Percentiles rank a stretch among this genome's conserved stretches.
Evolutionary conservation across 2,888 invertebrate genomes (phyloP).

Genomic region (Prosapia bicincta): DNA sequence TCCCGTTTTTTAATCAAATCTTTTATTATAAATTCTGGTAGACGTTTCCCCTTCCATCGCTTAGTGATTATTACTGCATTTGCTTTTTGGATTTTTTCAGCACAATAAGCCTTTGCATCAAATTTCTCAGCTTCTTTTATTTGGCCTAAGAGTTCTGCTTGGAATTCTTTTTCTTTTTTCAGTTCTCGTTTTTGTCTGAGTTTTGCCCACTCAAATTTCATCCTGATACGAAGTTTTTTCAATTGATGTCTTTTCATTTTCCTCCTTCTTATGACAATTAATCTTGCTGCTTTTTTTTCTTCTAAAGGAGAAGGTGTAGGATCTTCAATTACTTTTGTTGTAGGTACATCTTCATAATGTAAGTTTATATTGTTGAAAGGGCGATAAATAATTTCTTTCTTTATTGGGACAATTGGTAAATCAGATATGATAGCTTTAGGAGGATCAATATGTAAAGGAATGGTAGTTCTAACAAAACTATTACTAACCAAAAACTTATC

Average conservation of each 20-base stretch:
- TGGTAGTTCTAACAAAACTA: neutral
- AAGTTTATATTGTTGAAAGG: neutral
- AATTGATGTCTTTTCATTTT: constrained; percentile 89
- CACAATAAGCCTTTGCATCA: constrained; percentile 69
- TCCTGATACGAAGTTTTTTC: constrained; percentile 71
- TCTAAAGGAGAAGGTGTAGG: constrained; percentile 43
- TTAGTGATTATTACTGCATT: constrained; percentile 59
- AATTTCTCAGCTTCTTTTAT: constrained; percentile 72
- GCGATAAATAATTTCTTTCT: neutral
- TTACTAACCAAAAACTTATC: neutral
- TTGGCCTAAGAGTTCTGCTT: constrained; percentile 63
- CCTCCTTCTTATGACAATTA: constrained; percentile 71
- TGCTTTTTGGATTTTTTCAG: constrained; percentile 57
- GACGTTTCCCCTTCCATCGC: constrained; percentile 55
- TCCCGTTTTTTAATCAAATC: constrained; percentile 62
- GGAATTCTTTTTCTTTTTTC: constrained; percentile 74
- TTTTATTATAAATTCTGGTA: constrained; percentile 65
- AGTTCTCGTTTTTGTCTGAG: constrained; percentile 63
- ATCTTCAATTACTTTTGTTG: constrained; percentile 31
- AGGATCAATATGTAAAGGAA: neutral
- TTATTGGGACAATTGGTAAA: neutral
- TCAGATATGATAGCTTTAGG: neutral
- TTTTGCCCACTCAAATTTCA: constrained; percentile 74
- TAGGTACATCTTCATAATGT: constrained; percentile 18
- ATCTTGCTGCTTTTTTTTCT: constrained; percentile 66